Conservation (phyloP, 2,888 invertebrate species). For the Rhabditoides inermis region DNA sequence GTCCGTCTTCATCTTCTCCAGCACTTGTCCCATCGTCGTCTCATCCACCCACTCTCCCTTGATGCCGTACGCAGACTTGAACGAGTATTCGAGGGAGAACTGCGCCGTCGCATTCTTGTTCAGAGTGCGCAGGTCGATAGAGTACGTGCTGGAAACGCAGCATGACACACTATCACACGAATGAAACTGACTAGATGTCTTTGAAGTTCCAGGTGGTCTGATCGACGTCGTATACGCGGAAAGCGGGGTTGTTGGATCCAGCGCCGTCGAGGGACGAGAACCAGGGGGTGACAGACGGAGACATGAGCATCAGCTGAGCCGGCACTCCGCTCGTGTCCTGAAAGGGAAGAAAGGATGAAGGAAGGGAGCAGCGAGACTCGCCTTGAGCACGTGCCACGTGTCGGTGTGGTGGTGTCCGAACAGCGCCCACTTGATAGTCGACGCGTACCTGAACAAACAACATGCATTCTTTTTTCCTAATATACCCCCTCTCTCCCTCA, state of each 20-base stretch:
- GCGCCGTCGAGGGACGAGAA: constrained; percentile 59
- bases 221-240: constrained; percentile 35
- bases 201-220: constrained; percentile 14
- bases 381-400: constrained; percentile 50
- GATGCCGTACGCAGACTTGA: constrained; percentile 31
- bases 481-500: background rate
- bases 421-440: constrained; percentile 52
- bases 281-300: constrained; percentile 81
- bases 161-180: background rate
- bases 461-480: background rate
- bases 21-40: constrained; percentile 10
- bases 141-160: constrained; percentile 35
- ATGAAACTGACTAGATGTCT: constrained; percentile 24
- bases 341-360: constrained; percentile 6
- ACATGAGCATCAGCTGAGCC: constrained; percentile 74
- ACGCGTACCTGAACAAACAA: constrained; percentile 45
- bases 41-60: constrained; percentile 5
- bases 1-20: constrained; percentile 21
- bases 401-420: constrained; percentile 54
- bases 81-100: constrained; percentile 36
- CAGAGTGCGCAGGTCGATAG: constrained; percentile 33
- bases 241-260: constrained; percentile 49
- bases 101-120: constrained; percentile 27
- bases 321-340: constrained; percentile 60
- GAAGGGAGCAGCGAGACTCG: too few species aligned